Percentiles rank a stretch among this genome's conserved stretches.
phyloP scores from a whole-genome alignment of 2,888 invertebrate species.

The Cabera pusaria region DNA sequence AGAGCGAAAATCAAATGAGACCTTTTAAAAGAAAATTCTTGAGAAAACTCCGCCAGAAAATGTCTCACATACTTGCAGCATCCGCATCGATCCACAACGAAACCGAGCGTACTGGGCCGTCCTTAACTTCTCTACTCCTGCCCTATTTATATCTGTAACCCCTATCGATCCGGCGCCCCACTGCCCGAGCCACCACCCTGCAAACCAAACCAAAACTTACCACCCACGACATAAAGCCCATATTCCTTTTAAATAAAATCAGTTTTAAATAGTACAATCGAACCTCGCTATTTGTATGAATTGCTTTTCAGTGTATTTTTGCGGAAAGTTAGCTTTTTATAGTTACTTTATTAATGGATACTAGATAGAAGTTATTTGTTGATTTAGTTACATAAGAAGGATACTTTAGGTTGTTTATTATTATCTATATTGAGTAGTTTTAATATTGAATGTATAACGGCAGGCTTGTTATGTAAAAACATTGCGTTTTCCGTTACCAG shows the following conservation, averaged over 20 bases:
- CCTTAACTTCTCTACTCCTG: slow-evolving; percentile 66
- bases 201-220: slow-evolving; percentile 55
- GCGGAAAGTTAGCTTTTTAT: slow-evolving; percentile 15
- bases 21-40: too few species aligned
- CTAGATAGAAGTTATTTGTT: too few species aligned
- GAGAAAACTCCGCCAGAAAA: background rate
- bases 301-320: slow-evolving; percentile 35
- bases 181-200: slow-evolving; percentile 73
- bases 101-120: slow-evolving; percentile 61
- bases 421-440: too few species aligned
- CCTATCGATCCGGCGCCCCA: slow-evolving; percentile 77
- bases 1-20: too few species aligned
- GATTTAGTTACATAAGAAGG: too few species aligned
- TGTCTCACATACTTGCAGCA: slow-evolving; percentile 30
- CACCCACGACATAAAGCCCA: slow-evolving; percentile 44
- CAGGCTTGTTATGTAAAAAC: too few species aligned
- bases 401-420: too few species aligned
- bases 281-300: slow-evolving; percentile 49
- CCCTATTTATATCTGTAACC: slow-evolving; percentile 78
- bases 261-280: slow-evolving; percentile 55
- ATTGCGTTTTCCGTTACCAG: too few species aligned
- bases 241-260: slow-evolving; percentile 39
- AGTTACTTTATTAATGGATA: slow-evolving; percentile 10
- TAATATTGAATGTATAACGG: too few species aligned
- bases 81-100: slow-evolving; percentile 63